Evolutionary conservation across 2,888 invertebrate genomes (phyloP), one percentile per base, ranked within the genome.

Genomic region (Tromatobia lineatoria): DNA sequence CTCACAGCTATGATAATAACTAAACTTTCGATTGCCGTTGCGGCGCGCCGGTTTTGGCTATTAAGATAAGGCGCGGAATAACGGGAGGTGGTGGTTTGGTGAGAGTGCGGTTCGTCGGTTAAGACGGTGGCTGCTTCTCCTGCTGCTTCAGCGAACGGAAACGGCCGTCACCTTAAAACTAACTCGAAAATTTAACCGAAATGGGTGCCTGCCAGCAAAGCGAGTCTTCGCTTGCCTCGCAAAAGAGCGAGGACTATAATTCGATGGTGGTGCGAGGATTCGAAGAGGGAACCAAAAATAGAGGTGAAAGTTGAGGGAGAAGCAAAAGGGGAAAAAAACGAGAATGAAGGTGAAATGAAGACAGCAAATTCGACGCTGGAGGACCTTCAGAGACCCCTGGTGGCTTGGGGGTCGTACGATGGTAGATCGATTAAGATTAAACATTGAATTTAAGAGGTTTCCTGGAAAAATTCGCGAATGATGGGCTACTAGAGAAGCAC

Each of bases 401-500:
- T 82, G 84, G 87, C 83, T 85, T 85, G 71, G 59, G 61, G 67
- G 59, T 79, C 74, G 81, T 71, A 86, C 84, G 66, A 73, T 70
- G 84, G 85, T 71, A 88, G 89, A 90, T 90, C 90, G 90, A 90
- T 90, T 90, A 90, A 90, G 90, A 90, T 90, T 90, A 90, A 90
- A 88, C 87, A 88, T 83, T 85, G 87, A 86, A 87, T 87, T 90
- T 90, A 89, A 89, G 87, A 87, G 87, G 80, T 83, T 80, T 83
- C 50, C 10, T 85, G 85, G 88, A 89, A 87, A 86, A 87, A 81
- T 86, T 86, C 74, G 78, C 77, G 85, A 83, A 29, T 29, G 85
- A 90, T 89, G 87, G 87, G 80, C 88, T 85, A 78, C 42, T 29
- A 59, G 59, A 45, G 57, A 4, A 57, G 42, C 59, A 15, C 42